A percentile compares a stretch with the other conserved stretches of the same genome.
Conservation (phyloP, 2,797 vertebrate genomes). For the Etheostoma nigrum region DNA sequence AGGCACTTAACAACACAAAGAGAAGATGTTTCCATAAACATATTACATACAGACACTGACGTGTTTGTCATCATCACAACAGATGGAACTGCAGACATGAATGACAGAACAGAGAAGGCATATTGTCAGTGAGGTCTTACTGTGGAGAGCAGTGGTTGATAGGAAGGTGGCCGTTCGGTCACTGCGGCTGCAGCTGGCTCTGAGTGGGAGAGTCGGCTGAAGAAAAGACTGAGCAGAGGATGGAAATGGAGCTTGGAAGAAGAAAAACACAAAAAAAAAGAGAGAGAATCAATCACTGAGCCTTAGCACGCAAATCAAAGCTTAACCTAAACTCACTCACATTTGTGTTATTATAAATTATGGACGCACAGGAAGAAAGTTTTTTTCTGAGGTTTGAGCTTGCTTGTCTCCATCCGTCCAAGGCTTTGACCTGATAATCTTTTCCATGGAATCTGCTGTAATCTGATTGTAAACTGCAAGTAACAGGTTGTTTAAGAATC, state of each 20-base stretch:
- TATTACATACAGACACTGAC: background rate
- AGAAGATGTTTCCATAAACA: background rate
- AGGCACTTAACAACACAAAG: too few relatives aligned
- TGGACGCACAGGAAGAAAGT: background rate
- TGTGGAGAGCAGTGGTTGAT: constrained; percentile 79
- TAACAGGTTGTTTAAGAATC: constrained; percentile 61
- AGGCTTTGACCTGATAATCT: constrained; percentile 56
- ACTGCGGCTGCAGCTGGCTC: constrained; percentile 71
- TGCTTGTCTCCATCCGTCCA: constrained; percentile 54
- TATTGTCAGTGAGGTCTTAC: constrained; percentile 73
- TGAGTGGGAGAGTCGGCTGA: constrained; percentile 72
- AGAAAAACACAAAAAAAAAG: constrained; percentile 41
- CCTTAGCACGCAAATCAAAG: constrained; percentile 7
- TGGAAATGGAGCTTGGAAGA: constrained; percentile 68
- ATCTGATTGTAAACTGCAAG: constrained; percentile 64
- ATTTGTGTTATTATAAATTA: constrained; percentile 16
- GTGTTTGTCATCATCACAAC: background rate
- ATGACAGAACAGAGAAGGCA: constrained; percentile 8
- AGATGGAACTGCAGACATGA: constrained; percentile 6
- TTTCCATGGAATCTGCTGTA: constrained; percentile 48
- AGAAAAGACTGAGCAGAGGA: constrained; percentile 71
- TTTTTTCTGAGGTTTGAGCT: constrained; percentile 9
- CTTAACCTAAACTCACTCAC: constrained; percentile 2
- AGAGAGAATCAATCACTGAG: constrained; percentile 11
- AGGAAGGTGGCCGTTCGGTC: constrained; percentile 86